A percentile compares a stretch with the other conserved stretches of the same genome.
These are phyloP conservation scores for Clamator glandarius DNA, from an alignment of 2,797 vertebrate species.

Conservation along the genomic window DNA sequence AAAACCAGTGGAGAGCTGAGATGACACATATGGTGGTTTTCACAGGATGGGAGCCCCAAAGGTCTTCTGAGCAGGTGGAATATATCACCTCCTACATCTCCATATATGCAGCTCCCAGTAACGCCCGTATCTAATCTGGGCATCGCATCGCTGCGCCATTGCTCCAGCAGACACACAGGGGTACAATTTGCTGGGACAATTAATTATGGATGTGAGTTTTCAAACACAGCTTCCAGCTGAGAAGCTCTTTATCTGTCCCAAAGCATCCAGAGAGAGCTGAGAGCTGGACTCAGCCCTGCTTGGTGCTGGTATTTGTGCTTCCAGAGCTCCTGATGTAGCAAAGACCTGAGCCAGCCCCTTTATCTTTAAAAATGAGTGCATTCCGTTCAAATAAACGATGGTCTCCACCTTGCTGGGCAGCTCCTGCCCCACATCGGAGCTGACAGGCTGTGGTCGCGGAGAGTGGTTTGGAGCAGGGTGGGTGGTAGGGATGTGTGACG, in stretches of 20 bases:
- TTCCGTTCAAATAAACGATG: neutral
- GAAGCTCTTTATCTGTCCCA: neutral
- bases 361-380: accelerated
- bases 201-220: neutral
- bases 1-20: neutral
- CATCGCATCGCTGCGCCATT: accelerated
- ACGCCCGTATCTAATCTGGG: neutral
- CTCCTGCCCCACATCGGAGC: neutral
- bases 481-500: accelerated
- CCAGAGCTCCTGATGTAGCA: neutral
- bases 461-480: neutral
- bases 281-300: accelerated
- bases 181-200: neutral
- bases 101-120: neutral
- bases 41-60: neutral
- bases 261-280: accelerated
- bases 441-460: accelerated
- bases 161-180: neutral
- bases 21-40: neutral
- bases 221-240: neutral
- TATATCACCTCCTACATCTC: neutral
- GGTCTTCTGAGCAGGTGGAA: neutral
- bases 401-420: accelerated
- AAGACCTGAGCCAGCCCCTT: accelerated
- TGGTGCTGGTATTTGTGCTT: accelerated